Evolutionary conservation across 2,888 invertebrate species (phyloP).

Genomic region (Subacronicta megacephala): DNA sequence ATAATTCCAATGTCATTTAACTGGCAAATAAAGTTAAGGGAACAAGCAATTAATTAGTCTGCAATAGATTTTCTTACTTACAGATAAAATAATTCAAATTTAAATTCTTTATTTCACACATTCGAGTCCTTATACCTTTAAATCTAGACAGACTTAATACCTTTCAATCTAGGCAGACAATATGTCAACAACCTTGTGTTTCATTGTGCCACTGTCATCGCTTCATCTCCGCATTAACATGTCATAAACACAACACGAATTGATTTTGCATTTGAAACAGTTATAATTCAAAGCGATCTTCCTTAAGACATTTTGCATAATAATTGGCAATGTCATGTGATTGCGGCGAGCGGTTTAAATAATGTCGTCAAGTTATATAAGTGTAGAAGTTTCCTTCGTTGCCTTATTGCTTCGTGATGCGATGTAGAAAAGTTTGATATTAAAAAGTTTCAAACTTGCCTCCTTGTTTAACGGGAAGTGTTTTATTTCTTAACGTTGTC

Average conservation of each 20-base stretch:
- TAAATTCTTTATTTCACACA: too few species aligned
- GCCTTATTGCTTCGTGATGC: conserved; percentile 1
- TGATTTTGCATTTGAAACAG: conserved; percentile 62
- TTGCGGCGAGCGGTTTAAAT: conserved; percentile 34
- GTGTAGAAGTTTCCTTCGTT: not conserved
- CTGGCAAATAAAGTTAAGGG: too few species aligned
- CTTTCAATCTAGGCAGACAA: conserved; percentile 10
- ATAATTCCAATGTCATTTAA: too few species aligned
- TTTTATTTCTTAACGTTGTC: conserved; percentile 33
- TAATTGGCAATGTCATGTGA: conserved; percentile 50
- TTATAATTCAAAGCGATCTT: conserved; percentile 48
- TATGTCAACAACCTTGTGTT: conserved; percentile 35
- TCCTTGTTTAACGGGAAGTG: conserved; percentile 20
- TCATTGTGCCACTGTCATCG: conserved; percentile 25
- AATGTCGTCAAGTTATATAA: conserved; percentile 26
- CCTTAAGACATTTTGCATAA: conserved; percentile 53
- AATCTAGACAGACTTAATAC: too few species aligned
- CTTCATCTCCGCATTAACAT: conserved; percentile 31
- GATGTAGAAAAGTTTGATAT: conserved; percentile 27
- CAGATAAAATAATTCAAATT: too few species aligned
- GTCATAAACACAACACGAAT: conserved; percentile 56
- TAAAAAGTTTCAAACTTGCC: conserved; percentile 13
- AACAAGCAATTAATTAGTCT: too few species aligned
- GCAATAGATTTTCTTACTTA: too few species aligned
- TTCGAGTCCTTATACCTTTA: too few species aligned